Evolutionary conservation across 37 sponge, comb jelly and placozoan species (phyloP).

Genomic region (Cliona cf. orientalis): DNA sequence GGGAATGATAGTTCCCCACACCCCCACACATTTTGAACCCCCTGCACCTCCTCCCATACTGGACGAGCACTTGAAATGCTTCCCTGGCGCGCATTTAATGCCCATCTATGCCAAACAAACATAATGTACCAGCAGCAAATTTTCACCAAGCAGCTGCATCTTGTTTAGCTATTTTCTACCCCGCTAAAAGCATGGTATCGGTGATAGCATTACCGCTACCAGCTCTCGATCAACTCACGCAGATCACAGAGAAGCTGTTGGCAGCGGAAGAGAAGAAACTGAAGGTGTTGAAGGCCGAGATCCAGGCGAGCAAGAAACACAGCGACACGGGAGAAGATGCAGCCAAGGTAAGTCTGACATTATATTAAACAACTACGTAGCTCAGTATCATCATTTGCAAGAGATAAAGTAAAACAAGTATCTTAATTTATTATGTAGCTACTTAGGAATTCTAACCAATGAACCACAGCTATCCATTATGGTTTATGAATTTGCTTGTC

Average conservation of each 20-base stretch:
- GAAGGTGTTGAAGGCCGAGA: constrained; percentile 52
- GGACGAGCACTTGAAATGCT: too few species aligned
- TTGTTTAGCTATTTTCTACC: neutral
- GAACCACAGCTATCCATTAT: too few species aligned
- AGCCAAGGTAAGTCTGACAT: constrained; percentile 1
- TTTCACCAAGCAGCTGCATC: neutral
- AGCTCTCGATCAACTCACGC: neutral
- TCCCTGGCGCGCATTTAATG: too few species aligned
- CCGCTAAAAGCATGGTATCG: neutral
- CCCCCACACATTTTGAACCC: too few species aligned
- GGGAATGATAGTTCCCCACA: too few species aligned
- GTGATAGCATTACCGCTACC: neutral
- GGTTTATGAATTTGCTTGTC: too few species aligned
- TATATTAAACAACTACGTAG: neutral
- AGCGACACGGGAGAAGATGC: constrained; percentile 27
- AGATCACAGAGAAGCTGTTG: constrained; percentile 89
- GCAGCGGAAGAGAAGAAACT: constrained; percentile 89
- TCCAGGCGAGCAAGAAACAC: constrained; percentile 47
- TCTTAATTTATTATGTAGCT: too few species aligned
- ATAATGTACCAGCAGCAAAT: neutral
- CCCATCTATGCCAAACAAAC: too few species aligned
- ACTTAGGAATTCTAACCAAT: too few species aligned
- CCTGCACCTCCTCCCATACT: too few species aligned
- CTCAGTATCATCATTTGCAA: too few species aligned
- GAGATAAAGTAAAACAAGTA: too few species aligned